Conservation (phyloP, 2,113 vertebrate genomes). For the Xiphophorus couchianus region DNA sequence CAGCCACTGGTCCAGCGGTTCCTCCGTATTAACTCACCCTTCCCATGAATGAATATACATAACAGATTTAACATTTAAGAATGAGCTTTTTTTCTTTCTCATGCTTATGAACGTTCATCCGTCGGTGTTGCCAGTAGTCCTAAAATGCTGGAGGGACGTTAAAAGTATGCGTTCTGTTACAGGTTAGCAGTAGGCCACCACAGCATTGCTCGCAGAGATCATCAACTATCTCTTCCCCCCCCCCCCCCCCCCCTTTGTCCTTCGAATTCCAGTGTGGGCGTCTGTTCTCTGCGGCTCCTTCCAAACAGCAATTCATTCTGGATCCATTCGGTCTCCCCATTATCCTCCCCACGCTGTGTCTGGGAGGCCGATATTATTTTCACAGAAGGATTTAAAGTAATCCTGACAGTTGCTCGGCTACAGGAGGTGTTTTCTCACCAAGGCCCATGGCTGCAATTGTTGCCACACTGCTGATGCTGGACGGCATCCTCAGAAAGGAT, state of each 20-base stretch:
- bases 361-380: conserved; percentile 38
- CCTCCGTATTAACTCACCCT: no score
- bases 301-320: conserved; percentile 31
- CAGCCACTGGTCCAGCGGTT: no score
- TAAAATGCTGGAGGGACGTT: neutral
- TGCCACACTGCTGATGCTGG: conserved; percentile 48
- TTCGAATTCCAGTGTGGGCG: conserved; percentile 11
- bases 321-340: conserved; percentile 43
- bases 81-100: no score
- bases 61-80: no score
- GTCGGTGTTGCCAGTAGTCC: neutral
- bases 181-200: neutral
- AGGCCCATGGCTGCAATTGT: conserved; percentile 46
- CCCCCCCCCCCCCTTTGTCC: neutral
- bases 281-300: conserved; percentile 23
- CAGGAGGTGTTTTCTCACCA: conserved; percentile 62
- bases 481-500: conserved; percentile 49
- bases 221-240: neutral
- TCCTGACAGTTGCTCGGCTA: conserved; percentile 67
- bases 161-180: neutral
- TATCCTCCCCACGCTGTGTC: conserved; percentile 44
- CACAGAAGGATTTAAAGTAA: conserved; percentile 65
- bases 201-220: conserved; percentile 1
- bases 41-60: no score
- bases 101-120: no score